Evolutionary conservation across 2,113 vertebrate genomes (phyloP), one percentile per base, ranked within the genome.

Genomic region (Prunella himalayana): DNA sequence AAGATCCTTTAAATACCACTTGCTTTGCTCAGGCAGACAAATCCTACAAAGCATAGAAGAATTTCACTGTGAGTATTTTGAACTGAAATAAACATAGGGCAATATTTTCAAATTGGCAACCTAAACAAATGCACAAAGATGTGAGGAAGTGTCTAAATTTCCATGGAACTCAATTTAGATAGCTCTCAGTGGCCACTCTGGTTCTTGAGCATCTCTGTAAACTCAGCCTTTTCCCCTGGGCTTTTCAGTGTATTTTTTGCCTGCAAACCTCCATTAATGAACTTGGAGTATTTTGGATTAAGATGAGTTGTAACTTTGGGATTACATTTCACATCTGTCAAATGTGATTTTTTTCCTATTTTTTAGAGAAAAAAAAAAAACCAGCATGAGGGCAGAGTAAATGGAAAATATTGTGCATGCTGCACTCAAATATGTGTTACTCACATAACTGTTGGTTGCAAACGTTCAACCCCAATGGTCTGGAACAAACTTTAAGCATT

Each of bases 401-500:
- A 90, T 84, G 95, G 97, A 97, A 97, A 97, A 96, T 92, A 70
- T 80, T 90, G 90, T 84, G 56, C 90, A 83, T 5, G 19, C 87
- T 91, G 76, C 66, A 77, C 88, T 94, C 88, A 93, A 86, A 82
- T 95, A 95, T 77, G 69, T 94, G 83, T 91, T 95, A 72, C 87
- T 97, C 91, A 94, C 88, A 82, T 84, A 95, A 88, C 86, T 95
- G 76, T 54, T 94, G 95, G 95, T 97, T 91, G 90, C 93, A 94
- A 91, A 94, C 0, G 5, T 86, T 94, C 92, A 94, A 82, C 88
- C 90, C 54, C 88, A 91, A 91, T 94, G 92, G 95, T 91, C 90
- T 96, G 97, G 97, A 97, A 96, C 94, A 94, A 97, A 94, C 86
- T 94, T 96, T 54, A 93, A 83, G 95, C 81, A 78, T 95, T 94